phyloP scores from a whole-genome alignment of 1,140 invertebrate genomes.

The Cyclargus thomasi region DNA sequence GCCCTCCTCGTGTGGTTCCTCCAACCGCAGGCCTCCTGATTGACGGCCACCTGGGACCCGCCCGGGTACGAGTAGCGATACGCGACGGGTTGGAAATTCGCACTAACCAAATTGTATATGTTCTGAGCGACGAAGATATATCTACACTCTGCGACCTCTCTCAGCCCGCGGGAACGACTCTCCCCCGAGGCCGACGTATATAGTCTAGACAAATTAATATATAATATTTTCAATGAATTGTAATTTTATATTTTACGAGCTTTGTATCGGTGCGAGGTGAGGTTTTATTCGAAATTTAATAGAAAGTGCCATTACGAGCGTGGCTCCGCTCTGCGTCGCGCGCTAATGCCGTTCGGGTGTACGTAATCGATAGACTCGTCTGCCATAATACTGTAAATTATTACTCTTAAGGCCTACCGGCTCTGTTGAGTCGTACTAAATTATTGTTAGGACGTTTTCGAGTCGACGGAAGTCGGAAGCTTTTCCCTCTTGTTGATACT shows the following conservation, averaged over 20 bases:
- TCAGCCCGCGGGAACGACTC: slow-evolving; percentile 11
- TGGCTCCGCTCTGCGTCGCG: slow-evolving; percentile 30
- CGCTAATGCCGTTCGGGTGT: slow-evolving; percentile 61
- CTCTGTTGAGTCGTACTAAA: slow-evolving; percentile 52
- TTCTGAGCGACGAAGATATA: no score
- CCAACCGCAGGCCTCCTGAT: slow-evolving; percentile 69
- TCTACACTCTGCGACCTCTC: neutral
- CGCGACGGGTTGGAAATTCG: neutral
- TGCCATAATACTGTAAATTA: slow-evolving; percentile 71
- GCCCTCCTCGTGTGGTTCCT: slow-evolving; percentile 35
- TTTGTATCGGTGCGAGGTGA: slow-evolving; percentile 11
- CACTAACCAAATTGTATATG: neutral
- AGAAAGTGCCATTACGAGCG: slow-evolving; percentile 49
- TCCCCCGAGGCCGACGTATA: slow-evolving; percentile 17
- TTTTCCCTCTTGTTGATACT: slow-evolving; percentile 14
- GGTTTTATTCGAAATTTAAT: slow-evolving; percentile 21
- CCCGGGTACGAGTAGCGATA: slow-evolving; percentile 56
- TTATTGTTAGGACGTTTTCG: slow-evolving; percentile 21
- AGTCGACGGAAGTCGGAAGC: slow-evolving; percentile 11
- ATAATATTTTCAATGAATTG: slow-evolving; percentile 25
- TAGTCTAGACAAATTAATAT: slow-evolving; percentile 29
- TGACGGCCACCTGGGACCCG: slow-evolving; percentile 72
- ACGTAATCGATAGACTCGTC: slow-evolving; percentile 68
- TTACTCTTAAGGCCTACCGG: slow-evolving; percentile 70
- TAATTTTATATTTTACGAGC: slow-evolving; percentile 16